Evolutionary conservation across 1,140 invertebrate genomes (phyloP).

Genomic region (Ruditapes philippinarum): DNA sequence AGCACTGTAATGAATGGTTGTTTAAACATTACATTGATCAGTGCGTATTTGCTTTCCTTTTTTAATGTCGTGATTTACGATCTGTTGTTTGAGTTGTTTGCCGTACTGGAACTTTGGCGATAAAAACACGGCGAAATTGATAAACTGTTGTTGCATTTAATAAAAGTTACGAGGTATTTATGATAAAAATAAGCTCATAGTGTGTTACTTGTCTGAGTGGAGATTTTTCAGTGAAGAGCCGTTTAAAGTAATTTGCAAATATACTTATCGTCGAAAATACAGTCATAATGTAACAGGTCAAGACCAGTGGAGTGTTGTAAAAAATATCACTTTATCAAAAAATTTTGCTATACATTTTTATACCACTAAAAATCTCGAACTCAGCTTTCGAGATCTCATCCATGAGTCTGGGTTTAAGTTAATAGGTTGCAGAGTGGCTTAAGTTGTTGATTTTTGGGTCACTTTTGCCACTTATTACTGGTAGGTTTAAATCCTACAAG

Average conservation of each 20-base stretch:
- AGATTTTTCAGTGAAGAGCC: background rate
- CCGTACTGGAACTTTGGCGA: conserved; percentile 7
- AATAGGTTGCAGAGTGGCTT: no score
- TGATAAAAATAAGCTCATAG: background rate
- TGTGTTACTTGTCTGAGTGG: background rate
- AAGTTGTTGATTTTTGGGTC: no score
- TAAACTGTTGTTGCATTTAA: conserved; percentile 34
- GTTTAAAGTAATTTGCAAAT: background rate
- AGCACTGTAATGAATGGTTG: conserved; percentile 61
- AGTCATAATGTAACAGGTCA: no score
- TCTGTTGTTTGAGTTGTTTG: conserved; percentile 30
- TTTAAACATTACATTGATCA: conserved; percentile 62
- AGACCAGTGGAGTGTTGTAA: no score
- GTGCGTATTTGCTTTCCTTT: conserved; percentile 39
- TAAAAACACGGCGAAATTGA: conserved; percentile 37
- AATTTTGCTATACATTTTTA: no score
- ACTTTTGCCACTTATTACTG: no score
- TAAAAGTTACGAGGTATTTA: conserved; percentile 40
- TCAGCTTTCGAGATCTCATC: no score
- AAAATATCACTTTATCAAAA: no score
- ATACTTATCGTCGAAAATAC: no score
- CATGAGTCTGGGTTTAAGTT: no score
- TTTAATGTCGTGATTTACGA: conserved; percentile 59
- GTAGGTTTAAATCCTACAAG: no score
- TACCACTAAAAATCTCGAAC: no score